Percentiles rank a stretch among this genome's conserved stretches.
Evolutionary conservation across 2,888 invertebrate species (phyloP).

Genomic region (Mystacides longicornis): DNA sequence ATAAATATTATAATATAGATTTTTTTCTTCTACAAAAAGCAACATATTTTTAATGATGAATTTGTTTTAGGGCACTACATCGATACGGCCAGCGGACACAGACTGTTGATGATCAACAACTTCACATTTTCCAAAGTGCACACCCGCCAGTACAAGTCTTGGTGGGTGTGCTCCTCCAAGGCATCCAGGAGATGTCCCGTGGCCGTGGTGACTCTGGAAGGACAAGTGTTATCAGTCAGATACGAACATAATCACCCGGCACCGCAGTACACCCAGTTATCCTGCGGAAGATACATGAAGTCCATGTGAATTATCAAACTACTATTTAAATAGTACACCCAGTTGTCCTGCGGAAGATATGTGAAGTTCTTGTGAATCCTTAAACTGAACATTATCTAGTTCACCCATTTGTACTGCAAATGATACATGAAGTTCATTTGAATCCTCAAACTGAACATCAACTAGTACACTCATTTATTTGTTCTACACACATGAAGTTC

Average conservation of each 20-base stretch:
- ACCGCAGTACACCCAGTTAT: neutral
- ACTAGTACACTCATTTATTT: neutral
- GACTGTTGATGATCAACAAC: conserved; percentile 29
- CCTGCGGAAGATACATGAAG: neutral
- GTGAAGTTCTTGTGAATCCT: neutral
- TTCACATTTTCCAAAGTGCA: conserved; percentile 29
- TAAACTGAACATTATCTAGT: too few relatives aligned
- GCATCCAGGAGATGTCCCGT: neutral
- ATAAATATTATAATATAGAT: too few relatives aligned
- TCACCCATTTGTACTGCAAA: neutral
- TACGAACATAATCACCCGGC: conserved; percentile 2
- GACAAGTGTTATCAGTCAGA: neutral
- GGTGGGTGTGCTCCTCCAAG: conserved; percentile 10
- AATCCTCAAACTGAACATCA: too few relatives aligned
- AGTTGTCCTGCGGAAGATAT: neutral
- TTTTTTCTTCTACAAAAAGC: too few relatives aligned
- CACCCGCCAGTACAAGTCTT: neutral
- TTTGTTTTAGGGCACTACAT: neutral
- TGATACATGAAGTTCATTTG: neutral
- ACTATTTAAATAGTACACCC: too few relatives aligned
- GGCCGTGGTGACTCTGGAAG: neutral
- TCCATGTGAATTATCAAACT: too few relatives aligned
- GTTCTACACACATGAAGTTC: neutral
- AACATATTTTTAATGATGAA: too few relatives aligned
- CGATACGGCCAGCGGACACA: conserved; percentile 3